These are phyloP conservation scores for Anoplius nigerrimus DNA, from an alignment of 2,888 invertebrate species.

Conservation along the genomic window DNA sequence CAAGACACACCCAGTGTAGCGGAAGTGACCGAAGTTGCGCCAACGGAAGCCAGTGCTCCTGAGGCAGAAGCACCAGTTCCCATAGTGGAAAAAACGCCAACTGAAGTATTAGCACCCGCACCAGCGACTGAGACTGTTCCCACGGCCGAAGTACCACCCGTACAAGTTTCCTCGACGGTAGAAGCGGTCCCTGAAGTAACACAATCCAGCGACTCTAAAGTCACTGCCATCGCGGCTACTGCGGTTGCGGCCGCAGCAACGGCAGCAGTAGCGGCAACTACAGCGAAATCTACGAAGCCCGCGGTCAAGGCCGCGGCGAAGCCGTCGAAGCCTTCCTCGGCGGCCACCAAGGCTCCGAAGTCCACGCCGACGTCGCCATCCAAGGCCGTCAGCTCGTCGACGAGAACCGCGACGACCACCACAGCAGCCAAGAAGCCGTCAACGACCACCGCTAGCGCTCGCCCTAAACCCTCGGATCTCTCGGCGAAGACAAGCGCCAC, in stretches of 20 bases:
- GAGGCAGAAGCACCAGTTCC: not conserved
- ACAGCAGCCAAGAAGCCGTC: constrained; percentile 44
- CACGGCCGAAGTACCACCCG: not conserved
- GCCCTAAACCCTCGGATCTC: constrained; percentile 58
- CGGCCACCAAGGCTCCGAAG: constrained; percentile 57
- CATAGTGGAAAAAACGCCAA: not conserved
- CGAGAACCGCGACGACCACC: constrained; percentile 36
- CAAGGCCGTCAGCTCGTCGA: constrained; percentile 49
- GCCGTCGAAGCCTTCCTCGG: constrained; percentile 43
- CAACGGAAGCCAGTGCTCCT: constrained; percentile 4
- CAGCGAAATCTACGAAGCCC: constrained; percentile 63
- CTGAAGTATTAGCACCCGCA: not conserved
- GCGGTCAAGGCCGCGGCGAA: constrained; percentile 45
- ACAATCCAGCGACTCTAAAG: constrained; percentile 37
- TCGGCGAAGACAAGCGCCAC: constrained; percentile 42
- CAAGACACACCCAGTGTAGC: not conserved
- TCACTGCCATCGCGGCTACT: constrained; percentile 59
- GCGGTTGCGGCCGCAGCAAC: constrained; percentile 56
- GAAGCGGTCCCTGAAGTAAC: constrained; percentile 41
- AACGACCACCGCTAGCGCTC: constrained; percentile 31
- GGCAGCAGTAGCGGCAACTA: constrained; percentile 61
- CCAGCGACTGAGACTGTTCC: not conserved
- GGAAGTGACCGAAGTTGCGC: not conserved
- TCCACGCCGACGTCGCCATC: constrained; percentile 63
- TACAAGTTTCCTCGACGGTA: constrained; percentile 16